These are phyloP conservation scores for Acleris holmiana DNA, from an alignment of 2,888 invertebrate genomes.

Conservation along the genomic window DNA sequence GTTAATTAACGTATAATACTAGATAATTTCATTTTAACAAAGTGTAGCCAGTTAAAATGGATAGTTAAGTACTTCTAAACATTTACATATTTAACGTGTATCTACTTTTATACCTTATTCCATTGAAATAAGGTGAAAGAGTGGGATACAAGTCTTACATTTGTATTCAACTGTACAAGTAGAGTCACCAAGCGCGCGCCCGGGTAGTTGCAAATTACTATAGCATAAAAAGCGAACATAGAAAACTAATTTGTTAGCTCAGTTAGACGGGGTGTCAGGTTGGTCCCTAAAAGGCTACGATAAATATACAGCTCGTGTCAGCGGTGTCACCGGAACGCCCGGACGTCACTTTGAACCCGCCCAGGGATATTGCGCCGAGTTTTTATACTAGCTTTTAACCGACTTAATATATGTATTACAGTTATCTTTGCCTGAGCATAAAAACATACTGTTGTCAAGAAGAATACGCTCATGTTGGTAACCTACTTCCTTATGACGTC, in stretches of 20 bases:
- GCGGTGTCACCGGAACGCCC: constrained; percentile 12
- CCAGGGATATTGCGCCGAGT: constrained; percentile 2
- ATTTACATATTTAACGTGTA: no score
- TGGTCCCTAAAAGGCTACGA: constrained; percentile 9
- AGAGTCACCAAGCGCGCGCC: not conserved
- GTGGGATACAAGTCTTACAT: no score
- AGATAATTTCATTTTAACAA: no score
- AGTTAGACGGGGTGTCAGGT: constrained; percentile 18
- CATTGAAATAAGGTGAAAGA: no score
- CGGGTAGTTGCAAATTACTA: not conserved
- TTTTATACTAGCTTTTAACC: constrained; percentile 1
- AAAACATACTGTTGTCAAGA: no score
- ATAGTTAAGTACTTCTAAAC: no score
- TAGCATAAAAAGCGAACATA: constrained; percentile 5
- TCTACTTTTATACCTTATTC: no score
- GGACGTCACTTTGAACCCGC: constrained; percentile 13
- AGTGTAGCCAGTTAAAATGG: no score
- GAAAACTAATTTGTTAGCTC: constrained; percentile 10
- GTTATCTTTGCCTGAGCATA: not conserved
- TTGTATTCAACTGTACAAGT: no score
- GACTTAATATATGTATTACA: not conserved
- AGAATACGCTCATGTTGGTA: no score
- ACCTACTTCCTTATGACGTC: no score
- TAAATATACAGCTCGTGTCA: constrained; percentile 10
- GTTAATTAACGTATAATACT: no score